phyloP scores from a whole-genome alignment of 2,113 vertebrate species.

The Cheilinus undulatus region DNA sequence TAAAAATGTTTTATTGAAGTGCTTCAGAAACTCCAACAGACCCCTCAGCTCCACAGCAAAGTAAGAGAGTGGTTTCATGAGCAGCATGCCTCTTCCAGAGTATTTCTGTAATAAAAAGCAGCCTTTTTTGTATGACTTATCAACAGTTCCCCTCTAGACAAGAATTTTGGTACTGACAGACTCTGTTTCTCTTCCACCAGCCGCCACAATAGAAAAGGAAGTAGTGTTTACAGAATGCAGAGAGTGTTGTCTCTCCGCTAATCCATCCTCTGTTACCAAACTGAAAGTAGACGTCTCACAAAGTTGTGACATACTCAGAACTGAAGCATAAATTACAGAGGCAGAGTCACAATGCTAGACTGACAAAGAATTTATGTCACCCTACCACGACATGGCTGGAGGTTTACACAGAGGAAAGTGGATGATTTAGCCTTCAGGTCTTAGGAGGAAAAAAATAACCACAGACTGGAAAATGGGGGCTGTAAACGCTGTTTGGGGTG shows the following conservation, averaged over 20 bases:
- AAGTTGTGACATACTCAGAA: conserved; percentile 20
- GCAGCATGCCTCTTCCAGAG: no score
- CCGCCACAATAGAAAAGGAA: conserved; percentile 2
- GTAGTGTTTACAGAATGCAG: conserved; percentile 31
- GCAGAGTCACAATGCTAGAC: no score
- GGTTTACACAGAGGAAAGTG: conserved; percentile 44
- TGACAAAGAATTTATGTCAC: conserved; percentile 22
- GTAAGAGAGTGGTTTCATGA: no score
- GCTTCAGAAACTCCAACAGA: no score
- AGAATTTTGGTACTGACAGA: no score
- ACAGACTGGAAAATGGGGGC: conserved; percentile 46
- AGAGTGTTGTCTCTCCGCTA: conserved; percentile 19
- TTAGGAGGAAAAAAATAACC: conserved; percentile 48
- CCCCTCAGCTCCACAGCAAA: no score
- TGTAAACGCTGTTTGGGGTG: conserved; percentile 49
- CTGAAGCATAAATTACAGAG: conserved; percentile 12
- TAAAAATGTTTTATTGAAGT: no score
- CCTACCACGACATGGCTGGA: conserved; percentile 9
- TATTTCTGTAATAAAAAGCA: no score
- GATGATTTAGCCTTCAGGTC: conserved; percentile 48
- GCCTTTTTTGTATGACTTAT: no score
- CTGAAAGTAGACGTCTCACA: conserved; percentile 64
- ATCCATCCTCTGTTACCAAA: conserved; percentile 38
- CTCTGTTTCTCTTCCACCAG: no score
- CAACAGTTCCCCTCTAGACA: no score